These are phyloP conservation scores for Siniperca undulata DNA, from an alignment of 2,797 vertebrate species.

Conservation along the genomic window DNA sequence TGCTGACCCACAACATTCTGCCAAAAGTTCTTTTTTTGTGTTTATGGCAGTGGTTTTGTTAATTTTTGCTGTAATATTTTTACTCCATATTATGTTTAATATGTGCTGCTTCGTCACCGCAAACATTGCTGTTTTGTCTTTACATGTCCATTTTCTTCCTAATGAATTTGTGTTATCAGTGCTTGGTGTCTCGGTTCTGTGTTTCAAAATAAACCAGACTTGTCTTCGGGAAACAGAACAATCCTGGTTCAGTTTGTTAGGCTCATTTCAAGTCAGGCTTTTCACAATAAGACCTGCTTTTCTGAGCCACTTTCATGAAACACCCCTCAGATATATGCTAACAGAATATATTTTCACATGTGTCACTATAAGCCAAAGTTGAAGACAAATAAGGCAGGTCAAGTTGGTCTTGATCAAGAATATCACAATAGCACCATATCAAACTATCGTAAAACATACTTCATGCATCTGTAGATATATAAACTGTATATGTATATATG, in stretches of 20 bases:
- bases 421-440: conserved; percentile 82
- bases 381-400: conserved; percentile 58
- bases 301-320: conserved; percentile 34
- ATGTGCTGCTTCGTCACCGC: neutral
- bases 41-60: neutral
- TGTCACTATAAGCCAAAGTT: conserved; percentile 56
- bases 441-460: conserved; percentile 71
- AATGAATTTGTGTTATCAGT: neutral
- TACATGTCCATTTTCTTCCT: neutral
- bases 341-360: conserved; percentile 9
- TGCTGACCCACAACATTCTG: neutral
- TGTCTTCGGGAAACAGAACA: neutral
- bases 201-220: neutral
- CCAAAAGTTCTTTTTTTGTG: neutral
- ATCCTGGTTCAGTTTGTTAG: neutral
- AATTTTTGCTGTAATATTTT: neutral
- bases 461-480: conserved; percentile 76
- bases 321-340: conserved; percentile 13
- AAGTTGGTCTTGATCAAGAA: conserved; percentile 64
- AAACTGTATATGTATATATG: conserved; percentile 54
- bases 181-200: neutral
- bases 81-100: neutral
- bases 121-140: neutral
- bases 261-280: conserved; percentile 1
- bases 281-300: neutral